Conservation (phyloP, 2,113 vertebrate genomes). For the Nicator chloris region DNA sequence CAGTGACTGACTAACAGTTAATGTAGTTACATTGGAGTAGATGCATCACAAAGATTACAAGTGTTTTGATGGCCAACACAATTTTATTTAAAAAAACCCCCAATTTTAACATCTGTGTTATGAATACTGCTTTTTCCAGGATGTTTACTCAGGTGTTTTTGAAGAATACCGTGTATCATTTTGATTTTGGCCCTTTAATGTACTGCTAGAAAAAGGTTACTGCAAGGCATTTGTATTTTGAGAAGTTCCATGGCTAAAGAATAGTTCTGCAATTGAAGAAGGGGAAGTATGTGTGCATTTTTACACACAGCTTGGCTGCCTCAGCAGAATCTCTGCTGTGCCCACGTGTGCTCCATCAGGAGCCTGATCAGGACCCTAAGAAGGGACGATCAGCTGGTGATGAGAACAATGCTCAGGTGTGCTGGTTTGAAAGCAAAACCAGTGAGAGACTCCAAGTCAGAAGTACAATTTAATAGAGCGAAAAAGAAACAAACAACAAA, state of each 20-base stretch:
- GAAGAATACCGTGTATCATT: neutral
- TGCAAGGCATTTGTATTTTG: neutral
- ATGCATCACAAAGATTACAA: neutral
- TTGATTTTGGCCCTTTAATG: neutral
- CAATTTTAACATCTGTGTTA: neutral
- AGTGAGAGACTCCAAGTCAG: too few relatives aligned
- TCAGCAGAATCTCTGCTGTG: neutral
- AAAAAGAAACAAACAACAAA: too few relatives aligned
- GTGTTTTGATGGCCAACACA: neutral
- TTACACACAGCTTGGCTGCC: neutral
- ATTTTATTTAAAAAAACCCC: neutral
- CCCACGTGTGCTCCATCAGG: rapidly evolving
- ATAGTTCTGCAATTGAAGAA: neutral
- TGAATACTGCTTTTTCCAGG: neutral
- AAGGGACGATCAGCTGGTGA: neutral
- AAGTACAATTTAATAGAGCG: too few relatives aligned
- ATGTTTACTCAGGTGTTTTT: neutral
- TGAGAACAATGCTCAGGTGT: neutral
- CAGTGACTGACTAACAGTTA: neutral
- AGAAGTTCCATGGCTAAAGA: neutral
- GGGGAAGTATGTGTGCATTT: neutral
- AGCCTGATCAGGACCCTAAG: neutral
- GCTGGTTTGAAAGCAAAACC: too few relatives aligned
- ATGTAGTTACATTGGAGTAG: neutral
- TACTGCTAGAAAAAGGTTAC: neutral